Evolutionary conservation across 2,113 vertebrate genomes (phyloP), one percentile per base, ranked within the genome.

Genomic region (Bagarius yarrelli): DNA sequence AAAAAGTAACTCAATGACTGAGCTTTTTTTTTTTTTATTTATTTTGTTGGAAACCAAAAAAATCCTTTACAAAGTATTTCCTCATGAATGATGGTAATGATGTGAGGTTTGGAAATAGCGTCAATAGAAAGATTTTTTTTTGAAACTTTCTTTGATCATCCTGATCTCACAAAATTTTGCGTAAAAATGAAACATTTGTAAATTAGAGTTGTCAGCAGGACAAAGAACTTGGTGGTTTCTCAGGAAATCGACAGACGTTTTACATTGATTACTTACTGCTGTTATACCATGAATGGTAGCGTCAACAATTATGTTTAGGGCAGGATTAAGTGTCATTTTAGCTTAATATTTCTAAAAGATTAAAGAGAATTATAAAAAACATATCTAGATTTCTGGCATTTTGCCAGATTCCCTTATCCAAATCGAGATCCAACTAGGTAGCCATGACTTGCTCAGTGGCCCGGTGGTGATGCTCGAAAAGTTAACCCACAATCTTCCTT

Each of bases 1-100:
- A 13, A 59, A 25, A 72, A 34, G 78, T 23, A 27, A 32, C 66
- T 71, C 34, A 80, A 30, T 32, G 16, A 5, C 55, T 80, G 67
- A 32, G 44, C 36, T 52, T 60, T 71, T 59, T 44, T 47, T 25
- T 55, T n/a, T n/a, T n/a, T n/a, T n/a, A n/a, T n/a, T n/a, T n/a
- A n/a, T n/a, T n/a, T 8, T n/a, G 32, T 44, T 40, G 19, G 23
- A 59, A 70, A 67, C 15, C 34, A 21, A 1, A 11, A 57, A 34
- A 36, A 23, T n/a, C n/a, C 16, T 55, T 79, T 21, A 21, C 1
- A 4, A 67, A 40, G 25, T 16, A 52, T 59, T 59, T 59, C 16
- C 12, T 71, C 11, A 21, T 56, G 16, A 69, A 44, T 70, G 53
- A 18, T 70, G 23, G 21, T 59, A 70, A 70, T 56, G n/a, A 47